A percentile compares a stretch with the other conserved stretches of the same genome.
Conservation (phyloP, 1,140 invertebrate genomes). For the Bombus confusus region DNA sequence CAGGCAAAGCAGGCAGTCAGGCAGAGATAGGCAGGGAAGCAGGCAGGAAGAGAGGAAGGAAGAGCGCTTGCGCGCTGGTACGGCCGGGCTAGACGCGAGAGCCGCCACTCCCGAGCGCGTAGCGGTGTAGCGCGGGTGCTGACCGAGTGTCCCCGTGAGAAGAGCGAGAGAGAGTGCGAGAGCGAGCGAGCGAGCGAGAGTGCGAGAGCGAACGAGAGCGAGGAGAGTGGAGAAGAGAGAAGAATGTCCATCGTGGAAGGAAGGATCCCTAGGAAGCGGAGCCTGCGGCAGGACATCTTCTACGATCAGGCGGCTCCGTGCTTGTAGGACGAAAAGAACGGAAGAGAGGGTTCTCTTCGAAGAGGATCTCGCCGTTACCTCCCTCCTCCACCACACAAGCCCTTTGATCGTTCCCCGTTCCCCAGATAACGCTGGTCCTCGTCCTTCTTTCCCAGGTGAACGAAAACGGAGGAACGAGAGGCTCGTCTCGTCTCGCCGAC, state of each 20-base stretch:
- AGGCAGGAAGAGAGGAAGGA: slow-evolving; percentile 62
- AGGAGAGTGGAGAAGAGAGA: slow-evolving; percentile 46
- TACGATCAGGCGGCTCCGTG: slow-evolving; percentile 62
- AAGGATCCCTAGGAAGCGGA: slow-evolving; percentile 73
- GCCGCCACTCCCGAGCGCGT: slow-evolving; percentile 82
- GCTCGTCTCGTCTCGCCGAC: slow-evolving; percentile 11
- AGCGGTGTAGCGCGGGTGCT: slow-evolving; percentile 81
- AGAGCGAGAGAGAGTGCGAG: slow-evolving; percentile 62
- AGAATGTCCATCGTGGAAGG: slow-evolving; percentile 75
- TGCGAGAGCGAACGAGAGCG: slow-evolving; percentile 33
- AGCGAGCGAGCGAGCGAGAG: slow-evolving; percentile 20
- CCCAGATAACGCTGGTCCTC: slow-evolving; percentile 38
- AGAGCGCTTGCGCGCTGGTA: slow-evolving; percentile 76
- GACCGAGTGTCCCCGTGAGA: slow-evolving; percentile 77
- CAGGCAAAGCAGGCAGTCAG: slow-evolving; percentile 49
- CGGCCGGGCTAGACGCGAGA: slow-evolving; percentile 79
- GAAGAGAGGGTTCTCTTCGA: slow-evolving; percentile 43
- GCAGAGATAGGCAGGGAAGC: slow-evolving; percentile 45
- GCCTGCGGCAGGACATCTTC: slow-evolving; percentile 71
- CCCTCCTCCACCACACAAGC: slow-evolving; percentile 42
- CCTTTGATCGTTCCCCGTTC: slow-evolving; percentile 28
- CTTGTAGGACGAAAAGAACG: slow-evolving; percentile 66
- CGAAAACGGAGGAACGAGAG: neutral
- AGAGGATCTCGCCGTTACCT: slow-evolving; percentile 48
- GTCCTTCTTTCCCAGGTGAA: slow-evolving; percentile 29